Base-by-base conservation (phyloP, 2,888 invertebrate species). In the Pheosia tremula region DNA sequence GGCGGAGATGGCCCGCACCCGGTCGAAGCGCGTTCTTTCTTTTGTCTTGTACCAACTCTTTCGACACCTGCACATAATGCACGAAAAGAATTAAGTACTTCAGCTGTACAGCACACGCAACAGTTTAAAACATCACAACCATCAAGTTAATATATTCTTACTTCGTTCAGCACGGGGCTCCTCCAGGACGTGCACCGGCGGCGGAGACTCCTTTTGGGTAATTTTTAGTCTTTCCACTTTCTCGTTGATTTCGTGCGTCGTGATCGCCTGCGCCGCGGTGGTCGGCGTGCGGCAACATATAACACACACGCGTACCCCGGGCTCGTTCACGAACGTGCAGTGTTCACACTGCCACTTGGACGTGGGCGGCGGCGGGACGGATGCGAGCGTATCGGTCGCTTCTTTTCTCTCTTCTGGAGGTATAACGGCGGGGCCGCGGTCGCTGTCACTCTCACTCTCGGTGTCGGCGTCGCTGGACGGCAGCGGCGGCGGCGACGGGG, bases 271-370 rank as follows among this genome's bases (percentile, higher is more conserved):
- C 9, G 93, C 86, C 52, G 83, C 86, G 9, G 87, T 82, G 10
- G 94, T 94, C 0, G 96, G 95, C 0, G 98, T 98, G 83, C 98
- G 97, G 81, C 98, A 98, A 83, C 98, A 98, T 58, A 98, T 96
- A 11, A 95, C 94, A 82, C 98, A 98, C 50, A 98, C 97, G 74
- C 96, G 95, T 0, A 96, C 95, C 36, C 96, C 96, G 0, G 96
- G 91, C 66, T 97, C 96, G 83, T 98, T 98, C 4, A 98, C 96
- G 83, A 96, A 98, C 0, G 98, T 98, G 83, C 98, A 98, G 80
- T 98, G 97, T 80, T 97, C 97, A 85, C 98, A 98, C 69, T 97
- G 96, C 98, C 98, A 98, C 61, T 95, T 91, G 11, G 94, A 90
- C 50, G 86, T 89, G 0, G 96, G 95, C 11, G 94, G 92, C 1